phyloP scores from a whole-genome alignment of 2,888 invertebrate species.

The Trachelus iudaicus region DNA sequence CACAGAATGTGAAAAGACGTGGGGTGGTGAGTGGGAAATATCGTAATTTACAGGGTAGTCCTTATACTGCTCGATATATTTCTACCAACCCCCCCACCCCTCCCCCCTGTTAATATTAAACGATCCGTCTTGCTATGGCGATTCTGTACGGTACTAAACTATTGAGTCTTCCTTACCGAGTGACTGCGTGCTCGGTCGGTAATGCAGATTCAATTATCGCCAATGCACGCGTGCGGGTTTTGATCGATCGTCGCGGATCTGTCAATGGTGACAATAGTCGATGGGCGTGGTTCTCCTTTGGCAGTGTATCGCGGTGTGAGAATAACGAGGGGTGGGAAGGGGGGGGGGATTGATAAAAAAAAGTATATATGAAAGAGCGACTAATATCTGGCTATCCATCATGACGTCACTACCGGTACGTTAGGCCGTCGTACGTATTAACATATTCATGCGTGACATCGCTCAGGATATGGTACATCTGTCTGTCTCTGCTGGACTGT shows the following conservation, averaged over 20 bases:
- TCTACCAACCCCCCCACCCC: not conserved
- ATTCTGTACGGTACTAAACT: not conserved
- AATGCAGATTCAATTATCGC: not conserved
- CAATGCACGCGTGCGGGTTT: not conserved
- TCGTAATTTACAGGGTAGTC: not conserved
- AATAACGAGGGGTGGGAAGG: not conserved
- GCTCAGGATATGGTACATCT: slow-evolving; percentile 12
- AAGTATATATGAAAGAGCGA: not conserved
- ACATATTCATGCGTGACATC: slow-evolving; percentile 50
- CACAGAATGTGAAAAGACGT: not conserved
- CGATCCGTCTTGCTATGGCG: not conserved
- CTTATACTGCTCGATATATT: not conserved
- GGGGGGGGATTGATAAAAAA: not conserved
- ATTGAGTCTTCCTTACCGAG: not conserved
- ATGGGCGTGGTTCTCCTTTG: not conserved
- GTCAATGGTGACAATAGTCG: not conserved
- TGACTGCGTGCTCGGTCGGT: not conserved
- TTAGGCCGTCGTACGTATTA: slow-evolving; percentile 29
- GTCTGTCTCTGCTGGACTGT: slow-evolving; percentile 1
- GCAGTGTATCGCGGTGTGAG: not conserved
- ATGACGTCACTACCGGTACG: slow-evolving; percentile 5
- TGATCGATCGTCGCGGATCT: slow-evolving; percentile 3
- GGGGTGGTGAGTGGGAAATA: not conserved
- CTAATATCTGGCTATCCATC: slow-evolving; percentile 12
- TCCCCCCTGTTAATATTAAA: not conserved